Conservation (phyloP, 2,797 vertebrate species). For the Arnoldichthys spilopterus region DNA sequence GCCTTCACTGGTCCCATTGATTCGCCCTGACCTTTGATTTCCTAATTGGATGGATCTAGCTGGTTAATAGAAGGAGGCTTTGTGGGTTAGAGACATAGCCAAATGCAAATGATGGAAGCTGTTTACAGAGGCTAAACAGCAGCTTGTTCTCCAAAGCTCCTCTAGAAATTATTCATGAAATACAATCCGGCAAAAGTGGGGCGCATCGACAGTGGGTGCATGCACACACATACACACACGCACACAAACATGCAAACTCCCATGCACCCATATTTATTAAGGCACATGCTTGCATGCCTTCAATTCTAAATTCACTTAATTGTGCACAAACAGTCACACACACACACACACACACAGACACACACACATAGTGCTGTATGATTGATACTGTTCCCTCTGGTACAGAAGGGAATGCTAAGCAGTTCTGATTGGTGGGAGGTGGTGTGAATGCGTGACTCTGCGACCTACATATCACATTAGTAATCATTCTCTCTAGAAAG, state of each 20-base stretch:
- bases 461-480: conserved; percentile 47
- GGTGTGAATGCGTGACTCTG: conserved; percentile 16
- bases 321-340: not conserved
- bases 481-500: conserved; percentile 20
- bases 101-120: conserved; percentile 67
- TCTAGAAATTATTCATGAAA: conserved; percentile 58
- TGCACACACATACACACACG: conserved; percentile 28
- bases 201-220: not conserved
- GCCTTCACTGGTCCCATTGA: conserved; percentile 70
- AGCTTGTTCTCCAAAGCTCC: conserved; percentile 43
- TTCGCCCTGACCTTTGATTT: conserved; percentile 78
- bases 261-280: conserved; percentile 9
- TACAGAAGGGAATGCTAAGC: conserved; percentile 16
- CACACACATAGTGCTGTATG: conserved; percentile 3
- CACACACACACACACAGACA: not conserved
- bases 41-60: conserved; percentile 82
- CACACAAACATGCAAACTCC: not conserved
- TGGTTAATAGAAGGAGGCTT: conserved; percentile 73
- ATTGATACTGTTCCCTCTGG: conserved; percentile 29
- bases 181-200: conserved; percentile 42
- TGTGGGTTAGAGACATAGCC: conserved; percentile 73
- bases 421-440: conserved; percentile 44
- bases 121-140: conserved; percentile 67
- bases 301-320: not conserved
- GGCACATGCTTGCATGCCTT: conserved; percentile 27